Base-by-base conservation (phyloP, 37 sponge, comb jelly and placozoan species). In the Eunapius fragilis region DNA sequence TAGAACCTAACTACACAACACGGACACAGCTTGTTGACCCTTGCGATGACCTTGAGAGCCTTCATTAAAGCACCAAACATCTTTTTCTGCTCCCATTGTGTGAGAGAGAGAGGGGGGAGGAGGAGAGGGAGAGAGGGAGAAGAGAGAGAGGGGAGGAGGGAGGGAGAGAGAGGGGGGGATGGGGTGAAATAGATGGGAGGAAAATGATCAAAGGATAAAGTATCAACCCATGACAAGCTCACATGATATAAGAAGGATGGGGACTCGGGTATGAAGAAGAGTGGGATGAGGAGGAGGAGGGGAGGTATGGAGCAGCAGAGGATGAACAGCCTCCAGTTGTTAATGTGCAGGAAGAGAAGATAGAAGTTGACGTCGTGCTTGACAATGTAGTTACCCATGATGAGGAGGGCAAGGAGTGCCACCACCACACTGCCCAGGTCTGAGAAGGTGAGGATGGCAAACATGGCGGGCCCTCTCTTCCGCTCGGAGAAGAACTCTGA, bases 401-500 rank as follows among this genome's bases (percentile, higher is more conserved):
- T 72, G 73, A 79, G 22, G 25, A 34, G 36, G 25, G 37, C 32
- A 76, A 36, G 34, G 9, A 76, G 31, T 13, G 25, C 25, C 25
- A 37, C 36, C 77, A 76, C 31, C 77, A 35, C 35, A 13, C 34
- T 76, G 25, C 33, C 31, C 83, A 25, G 19, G 75, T 76, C 90
- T 72, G 90, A 81, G 69, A 85, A 75, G 33, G 80, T 80, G 48
- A 85, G 69, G n/a, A 85, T 71, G 25, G 75, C 37, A 23, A 89
- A 67, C 22, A 89, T 70, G 23, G 58, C 58, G 19, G 81, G 75
- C 10, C 90, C 90, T 38, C 74, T 79, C 31, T 74, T 71, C 38
- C 71, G 84, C 58, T 85, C 80, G 0, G 90, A 68, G 27, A 85
- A 76, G 81, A 84, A 89, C 58, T 89, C 90, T 58, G 83, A 82